Percentiles rank a stretch among this genome's conserved stretches.
These are phyloP conservation scores for Variabilichromis moorii DNA, from an alignment of 2,113 vertebrate genomes.

Conservation along the genomic window DNA sequence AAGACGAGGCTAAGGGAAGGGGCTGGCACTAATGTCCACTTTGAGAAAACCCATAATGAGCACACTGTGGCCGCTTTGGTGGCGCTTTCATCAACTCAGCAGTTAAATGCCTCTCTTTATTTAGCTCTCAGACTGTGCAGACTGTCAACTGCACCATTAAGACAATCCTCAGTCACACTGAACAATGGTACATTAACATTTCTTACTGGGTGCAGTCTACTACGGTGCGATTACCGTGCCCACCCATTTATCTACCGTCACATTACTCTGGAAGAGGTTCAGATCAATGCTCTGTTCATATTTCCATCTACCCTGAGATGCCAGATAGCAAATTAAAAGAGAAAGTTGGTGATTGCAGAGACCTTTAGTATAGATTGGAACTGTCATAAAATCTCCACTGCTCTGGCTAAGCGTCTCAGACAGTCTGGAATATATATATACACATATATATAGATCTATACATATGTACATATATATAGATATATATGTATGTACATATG, in stretches of 20 bases:
- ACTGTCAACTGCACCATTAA: conserved; percentile 62
- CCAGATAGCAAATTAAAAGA: conserved; percentile 45
- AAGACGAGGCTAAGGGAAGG: conserved; percentile 50
- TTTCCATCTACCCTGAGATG: conserved; percentile 25
- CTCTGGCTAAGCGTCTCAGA: neutral
- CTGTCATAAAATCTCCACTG: conserved; percentile 14
- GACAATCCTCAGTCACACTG: conserved; percentile 52
- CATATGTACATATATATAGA: neutral
- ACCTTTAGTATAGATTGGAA: conserved; percentile 13
- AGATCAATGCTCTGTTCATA: conserved; percentile 33
- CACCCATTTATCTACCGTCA: conserved; percentile 22
- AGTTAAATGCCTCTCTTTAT: conserved; percentile 60
- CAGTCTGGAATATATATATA: neutral
- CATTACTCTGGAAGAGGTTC: conserved; percentile 21
- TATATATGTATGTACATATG: neutral
- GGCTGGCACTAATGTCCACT: conserved; percentile 64
- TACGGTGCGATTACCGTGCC: conserved; percentile 17
- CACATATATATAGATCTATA: fast-evolving
- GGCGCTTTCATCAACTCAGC: conserved; percentile 51
- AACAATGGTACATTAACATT: conserved; percentile 47
- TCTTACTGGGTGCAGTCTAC: conserved; percentile 14
- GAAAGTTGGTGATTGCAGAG: conserved; percentile 25
- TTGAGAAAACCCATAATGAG: conserved; percentile 62
- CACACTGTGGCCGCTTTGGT: conserved; percentile 59
- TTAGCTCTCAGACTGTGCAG: conserved; percentile 51